Conservation (phyloP, 2,888 invertebrate species). For the Yponomeuta plumbellus region DNA sequence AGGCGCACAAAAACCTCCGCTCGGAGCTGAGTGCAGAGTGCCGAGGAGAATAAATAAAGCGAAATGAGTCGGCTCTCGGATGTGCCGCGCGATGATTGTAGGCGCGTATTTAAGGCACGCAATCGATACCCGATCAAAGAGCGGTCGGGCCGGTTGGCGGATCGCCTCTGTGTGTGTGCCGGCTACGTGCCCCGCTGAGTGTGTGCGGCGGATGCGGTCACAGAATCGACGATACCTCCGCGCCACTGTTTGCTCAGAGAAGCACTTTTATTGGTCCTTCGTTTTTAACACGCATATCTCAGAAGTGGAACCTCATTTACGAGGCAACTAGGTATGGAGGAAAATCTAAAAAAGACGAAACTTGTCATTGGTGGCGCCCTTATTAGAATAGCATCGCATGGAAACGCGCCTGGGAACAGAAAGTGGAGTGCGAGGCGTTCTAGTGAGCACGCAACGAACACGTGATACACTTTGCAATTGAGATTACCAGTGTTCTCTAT, state of each 20-base stretch:
- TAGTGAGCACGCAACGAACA: conserved; percentile 2
- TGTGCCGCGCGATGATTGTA: conserved; percentile 34
- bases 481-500: conserved; percentile 8
- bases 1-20: conserved; percentile 7
- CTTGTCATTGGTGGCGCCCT: conserved; percentile 1
- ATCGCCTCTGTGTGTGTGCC: conserved; percentile 26
- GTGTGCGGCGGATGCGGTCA: conserved; percentile 45
- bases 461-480: conserved; percentile 8
- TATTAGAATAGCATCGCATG: conserved; percentile 20
- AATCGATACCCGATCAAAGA: conserved; percentile 58
- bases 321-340: neutral
- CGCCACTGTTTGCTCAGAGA: conserved; percentile 28
- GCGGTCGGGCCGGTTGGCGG: conserved; percentile 42
- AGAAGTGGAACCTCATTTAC: neutral
- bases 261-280: neutral
- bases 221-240: conserved; percentile 29
- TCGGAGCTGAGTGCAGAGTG: conserved; percentile 4
- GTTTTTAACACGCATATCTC: neutral
- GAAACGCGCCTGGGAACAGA: conserved; percentile 26
- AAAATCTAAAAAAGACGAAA: conserved; percentile 5
- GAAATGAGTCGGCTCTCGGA: conserved; percentile 2
- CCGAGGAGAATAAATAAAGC: conserved; percentile 14
- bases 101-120: conserved; percentile 46
- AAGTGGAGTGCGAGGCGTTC: conserved; percentile 18
- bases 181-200: neutral